Evolutionary conservation across 2,888 invertebrate species (phyloP), one percentile per base, ranked within the genome.

Genomic region (Theodoxus fluviatilis): DNA sequence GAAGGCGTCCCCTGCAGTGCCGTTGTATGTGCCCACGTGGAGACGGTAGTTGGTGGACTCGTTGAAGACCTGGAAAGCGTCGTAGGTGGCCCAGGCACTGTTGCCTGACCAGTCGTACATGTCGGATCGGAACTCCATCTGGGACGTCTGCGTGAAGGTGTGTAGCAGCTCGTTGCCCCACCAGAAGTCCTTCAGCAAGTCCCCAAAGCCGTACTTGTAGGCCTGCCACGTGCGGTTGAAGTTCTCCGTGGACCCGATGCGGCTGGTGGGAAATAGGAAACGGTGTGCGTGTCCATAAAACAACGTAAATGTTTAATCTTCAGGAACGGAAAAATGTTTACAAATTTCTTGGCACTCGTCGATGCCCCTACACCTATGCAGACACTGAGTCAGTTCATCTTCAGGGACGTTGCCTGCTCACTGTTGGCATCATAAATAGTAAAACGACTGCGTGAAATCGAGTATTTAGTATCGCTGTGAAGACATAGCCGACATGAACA

Each of bases 161-260:
- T 68, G 47, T 6, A 71, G 25, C 18, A 66, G 40, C 18, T 71
- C 71, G 55, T 68, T 70, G 7, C 73, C 73, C 61, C 71, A 61
- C 71, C 71, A 73, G 57, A 67, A 73, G 25, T 73, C 64, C 15
- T 57, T 59, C 7, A 35, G 49, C 37, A 69, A 55, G 9, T 68
- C 59, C 22, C 73, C 73, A 33, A 73, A 73, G 15, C 73, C 73
- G 61, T 33, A 57, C 63, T 69, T 71, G 52, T 73, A 73, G 37
- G 61, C 70, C 3, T 18, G 40, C 73, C 73, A 73, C 18, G 59
- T 49, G 3, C 69, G 65, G 57, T 61, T 65, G 47, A 73, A 73
- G 40, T 71, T 63, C 1, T 43, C 63, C 2, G n/a, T 4, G 18
- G 65, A 67, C 22, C 66, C 37, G 15, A 22, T 4, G 12, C 71